Base-by-base conservation (phyloP, 1,140 invertebrate genomes). In the Listronotus bonariensis region DNA sequence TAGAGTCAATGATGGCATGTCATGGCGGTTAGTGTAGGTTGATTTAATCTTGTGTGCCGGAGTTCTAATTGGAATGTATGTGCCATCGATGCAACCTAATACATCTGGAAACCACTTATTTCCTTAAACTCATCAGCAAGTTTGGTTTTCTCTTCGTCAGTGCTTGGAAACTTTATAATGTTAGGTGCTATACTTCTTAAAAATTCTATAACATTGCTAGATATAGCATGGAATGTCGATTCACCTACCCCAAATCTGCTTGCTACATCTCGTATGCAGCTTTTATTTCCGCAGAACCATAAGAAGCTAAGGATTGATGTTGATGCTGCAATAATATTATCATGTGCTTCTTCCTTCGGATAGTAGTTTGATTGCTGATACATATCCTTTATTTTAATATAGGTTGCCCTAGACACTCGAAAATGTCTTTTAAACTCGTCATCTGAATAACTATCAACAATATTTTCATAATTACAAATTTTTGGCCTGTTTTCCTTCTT, bases 1-100 rank as follows among this genome's bases (percentile, higher is more conserved):
- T 7, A 67, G 41, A 3, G 52, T 56, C 18, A 67, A 51, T 15
- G 51, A 11, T 31, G 57, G 58, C 9, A 51, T 15, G 45, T 56
- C 52, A 62, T 67, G 51, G 14, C 58, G 20, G 32, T 67, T 67
- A 5, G 15, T 14, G 56, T 61, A 67, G 20, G 57, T 62, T n/a
- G 51, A 67, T 62, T 62, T 53, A 45, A 57, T 52, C 63, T 63
- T 68, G 9, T 57, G 11, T 11, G 40, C 38, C 11, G 51, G 57
- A 17, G 34, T 61, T 31, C 31, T 54, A 36, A 67, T 45, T 17
- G 49, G 57, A 2, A 67, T 61, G 14, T 14, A 55, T 11, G 57
- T 61, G 14, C 64, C 56, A 54, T 66, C 49, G 32, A 66, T 54
- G 41, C 48, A 53, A 11, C 56, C 65, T 11, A 67, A 17, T 38